Conservation (phyloP, 2,113 vertebrate genomes). For the Chaetodon auriga region DNA sequence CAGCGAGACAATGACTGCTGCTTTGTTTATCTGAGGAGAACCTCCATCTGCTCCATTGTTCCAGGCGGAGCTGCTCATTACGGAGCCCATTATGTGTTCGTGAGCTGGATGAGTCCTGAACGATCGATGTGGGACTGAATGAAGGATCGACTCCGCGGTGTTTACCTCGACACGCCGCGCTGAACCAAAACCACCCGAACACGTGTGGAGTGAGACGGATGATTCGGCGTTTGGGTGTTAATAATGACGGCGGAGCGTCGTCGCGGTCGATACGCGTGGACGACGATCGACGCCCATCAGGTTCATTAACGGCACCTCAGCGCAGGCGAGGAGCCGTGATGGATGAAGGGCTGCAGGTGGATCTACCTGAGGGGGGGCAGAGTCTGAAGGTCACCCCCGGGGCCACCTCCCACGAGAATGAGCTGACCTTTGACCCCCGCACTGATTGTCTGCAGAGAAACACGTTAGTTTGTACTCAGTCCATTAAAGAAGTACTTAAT, state of each 20-base stretch:
- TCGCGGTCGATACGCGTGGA: neutral
- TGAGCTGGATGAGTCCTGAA: constrained; percentile 4
- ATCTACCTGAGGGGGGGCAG: neutral
- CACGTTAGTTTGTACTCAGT: no score
- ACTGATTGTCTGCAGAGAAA: neutral
- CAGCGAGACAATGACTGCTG: constrained; percentile 12
- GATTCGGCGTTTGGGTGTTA: constrained; percentile 7
- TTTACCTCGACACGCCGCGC: constrained; percentile 24
- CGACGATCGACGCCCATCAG: neutral
- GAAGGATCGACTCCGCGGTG: neutral
- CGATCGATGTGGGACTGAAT: neutral
- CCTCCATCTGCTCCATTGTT: constrained; percentile 61
- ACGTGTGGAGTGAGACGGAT: constrained; percentile 16
- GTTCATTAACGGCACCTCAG: neutral
- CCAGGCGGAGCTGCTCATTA: constrained; percentile 9
- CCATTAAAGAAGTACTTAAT: no score
- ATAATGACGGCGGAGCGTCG: neutral
- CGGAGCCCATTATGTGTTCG: neutral
- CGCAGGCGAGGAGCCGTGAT: neutral
- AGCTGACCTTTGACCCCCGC: constrained; percentile 19
- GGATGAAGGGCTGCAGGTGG: neutral
- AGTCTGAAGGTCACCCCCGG: neutral
- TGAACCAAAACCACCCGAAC: no score
- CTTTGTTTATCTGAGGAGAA: no score
- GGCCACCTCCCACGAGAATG: neutral